Evolutionary conservation across 2,113 vertebrate species (phyloP), one percentile per base, ranked within the genome.

Genomic region (Lasiurus cinereus): DNA sequence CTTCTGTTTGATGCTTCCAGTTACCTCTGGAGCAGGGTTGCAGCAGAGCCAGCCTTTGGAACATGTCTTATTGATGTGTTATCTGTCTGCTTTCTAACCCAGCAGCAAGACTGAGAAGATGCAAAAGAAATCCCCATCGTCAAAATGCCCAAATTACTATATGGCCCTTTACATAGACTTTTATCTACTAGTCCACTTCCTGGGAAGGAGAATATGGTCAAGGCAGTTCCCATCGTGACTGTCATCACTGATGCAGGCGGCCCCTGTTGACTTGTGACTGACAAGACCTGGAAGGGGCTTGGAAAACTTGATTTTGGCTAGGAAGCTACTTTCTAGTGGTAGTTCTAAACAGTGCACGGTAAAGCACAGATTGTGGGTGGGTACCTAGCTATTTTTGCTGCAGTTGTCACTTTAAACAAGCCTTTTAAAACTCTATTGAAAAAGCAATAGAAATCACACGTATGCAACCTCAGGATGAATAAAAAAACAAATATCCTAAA

Each of bases 401-500:
- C 33, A 74, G 31, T 24, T 96, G 79, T 89, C 87, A 86, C 33
- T 80, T 91, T 91, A 91, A 95, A 94, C 67, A 92, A 96, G 78
- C 21, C 64, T 86, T 91, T 93, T 85, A 83, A 92, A 94, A 43
- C 91, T 86, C 90, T 74, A 83, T 74, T 89, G 79, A 79, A 91
- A 97, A 82, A 86, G 90, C 64, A 93, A 91, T 74, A 79, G 83
- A 64, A 50, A 95, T 93, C 78, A 86, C 43, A 79, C 74, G 48
- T 48, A 83, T 29, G 29, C 33, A 90, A 13, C 14, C 52, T 74
- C 67, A 93, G 64, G 87, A 89, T 66, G 64, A 94, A 96, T 94
- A 78, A 89, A 96, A 93, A 69, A 52, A 62, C 90, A 76, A 94
- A 96, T 91, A 90, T 86, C 85, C 78, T 54, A 64, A 95, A 91